Evolutionary conservation across 2,797 vertebrate genomes (phyloP).

Genomic region (Triplophysa bombifrons): DNA sequence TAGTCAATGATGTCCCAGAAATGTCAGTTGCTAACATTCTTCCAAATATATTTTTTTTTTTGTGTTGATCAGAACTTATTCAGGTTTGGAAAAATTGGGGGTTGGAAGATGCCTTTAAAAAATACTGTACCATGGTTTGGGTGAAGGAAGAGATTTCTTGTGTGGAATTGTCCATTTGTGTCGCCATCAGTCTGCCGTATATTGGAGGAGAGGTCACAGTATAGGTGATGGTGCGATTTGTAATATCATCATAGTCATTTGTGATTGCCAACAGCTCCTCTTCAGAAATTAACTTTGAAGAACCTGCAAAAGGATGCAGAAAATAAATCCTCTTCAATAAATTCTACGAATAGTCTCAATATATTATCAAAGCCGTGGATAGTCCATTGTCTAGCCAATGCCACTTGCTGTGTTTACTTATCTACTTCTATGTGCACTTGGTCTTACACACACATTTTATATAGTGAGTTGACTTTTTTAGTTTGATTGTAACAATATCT

Average conservation of each 20-base stretch:
- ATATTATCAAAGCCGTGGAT: neutral
- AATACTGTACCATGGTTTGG: conserved; percentile 79
- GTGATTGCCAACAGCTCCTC: conserved; percentile 81
- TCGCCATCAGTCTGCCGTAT: conserved; percentile 77
- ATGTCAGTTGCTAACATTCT: too few relatives aligned
- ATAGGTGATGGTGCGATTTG: conserved; percentile 81
- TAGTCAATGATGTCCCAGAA: too few relatives aligned
- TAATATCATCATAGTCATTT: conserved; percentile 71
- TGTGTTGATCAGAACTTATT: too few relatives aligned
- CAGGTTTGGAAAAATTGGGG: too few relatives aligned
- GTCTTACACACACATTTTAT: neutral
- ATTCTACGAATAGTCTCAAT: neutral
- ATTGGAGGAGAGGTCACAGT: conserved; percentile 74
- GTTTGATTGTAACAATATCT: neutral
- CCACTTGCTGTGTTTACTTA: too few relatives aligned
- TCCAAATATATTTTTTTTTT: too few relatives aligned
- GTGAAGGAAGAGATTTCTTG: conserved; percentile 80
- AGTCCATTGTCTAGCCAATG: too few relatives aligned
- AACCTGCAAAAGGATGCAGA: conserved; percentile 70
- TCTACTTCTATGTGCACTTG: neutral
- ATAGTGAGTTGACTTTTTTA: neutral
- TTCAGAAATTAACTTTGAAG: conserved; percentile 76
- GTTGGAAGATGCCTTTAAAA: neutral
- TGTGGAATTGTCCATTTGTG: conserved; percentile 71
- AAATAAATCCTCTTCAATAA: neutral